phyloP scores from a whole-genome alignment of 2,888 invertebrate genomes.

The Pammene aurita region DNA sequence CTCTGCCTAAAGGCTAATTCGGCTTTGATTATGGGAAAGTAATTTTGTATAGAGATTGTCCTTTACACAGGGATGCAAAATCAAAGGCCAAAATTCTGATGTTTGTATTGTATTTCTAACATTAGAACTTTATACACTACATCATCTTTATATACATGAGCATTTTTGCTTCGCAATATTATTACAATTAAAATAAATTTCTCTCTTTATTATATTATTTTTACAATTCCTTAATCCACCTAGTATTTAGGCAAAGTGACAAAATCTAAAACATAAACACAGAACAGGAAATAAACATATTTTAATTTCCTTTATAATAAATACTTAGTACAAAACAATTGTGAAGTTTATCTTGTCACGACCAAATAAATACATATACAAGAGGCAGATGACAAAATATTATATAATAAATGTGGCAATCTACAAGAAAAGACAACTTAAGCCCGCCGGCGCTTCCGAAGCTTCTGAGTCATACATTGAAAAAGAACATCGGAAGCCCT shows the following conservation, averaged over 20 bases:
- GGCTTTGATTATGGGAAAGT: no score
- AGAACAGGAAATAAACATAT: constrained; percentile 40
- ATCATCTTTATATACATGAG: constrained; percentile 80
- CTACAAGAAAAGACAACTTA: constrained; percentile 3
- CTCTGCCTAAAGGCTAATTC: no score
- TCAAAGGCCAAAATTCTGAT: constrained; percentile 52
- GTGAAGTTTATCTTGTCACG: constrained; percentile 39
- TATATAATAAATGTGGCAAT: constrained; percentile 6
- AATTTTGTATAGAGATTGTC: no score
- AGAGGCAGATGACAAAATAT: constrained; percentile 40
- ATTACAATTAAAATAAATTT: constrained; percentile 80
- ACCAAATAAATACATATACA: constrained; percentile 43
- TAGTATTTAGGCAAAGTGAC: constrained; percentile 77
- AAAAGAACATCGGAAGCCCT: not conserved
- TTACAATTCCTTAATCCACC: constrained; percentile 69
- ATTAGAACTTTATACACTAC: constrained; percentile 80
- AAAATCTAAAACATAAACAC: constrained; percentile 51
- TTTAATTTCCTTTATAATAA: constrained; percentile 31
- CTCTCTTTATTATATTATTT: constrained; percentile 79
- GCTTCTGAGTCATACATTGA: not conserved
- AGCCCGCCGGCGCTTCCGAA: not conserved
- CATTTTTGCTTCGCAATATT: constrained; percentile 80
- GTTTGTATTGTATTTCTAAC: constrained; percentile 79
- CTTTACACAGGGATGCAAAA: constrained; percentile 43
- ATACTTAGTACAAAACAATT: constrained; percentile 31